These are phyloP conservation scores for Lepidotrigona ventralis DNA, from an alignment of 1,140 invertebrate species.

Conservation along the genomic window DNA sequence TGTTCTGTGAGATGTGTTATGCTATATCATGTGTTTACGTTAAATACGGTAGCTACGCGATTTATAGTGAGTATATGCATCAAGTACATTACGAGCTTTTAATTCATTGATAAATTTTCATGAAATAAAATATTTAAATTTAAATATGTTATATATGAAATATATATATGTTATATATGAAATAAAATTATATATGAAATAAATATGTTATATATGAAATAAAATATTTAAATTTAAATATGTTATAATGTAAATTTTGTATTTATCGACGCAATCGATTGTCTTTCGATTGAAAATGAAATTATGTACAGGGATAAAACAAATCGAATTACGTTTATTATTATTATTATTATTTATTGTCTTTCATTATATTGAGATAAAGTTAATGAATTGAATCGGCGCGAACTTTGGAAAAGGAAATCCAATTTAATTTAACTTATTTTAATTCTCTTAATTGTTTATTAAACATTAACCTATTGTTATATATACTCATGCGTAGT, in stretches of 20 bases:
- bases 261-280: not conserved
- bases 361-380: not conserved
- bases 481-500: not conserved
- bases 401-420: conserved; percentile 8
- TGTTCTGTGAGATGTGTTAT: not conserved
- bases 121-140: not conserved
- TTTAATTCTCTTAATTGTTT: too few relatives aligned
- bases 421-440: not conserved
- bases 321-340: too few relatives aligned
- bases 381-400: conserved; percentile 63
- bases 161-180: too few relatives aligned
- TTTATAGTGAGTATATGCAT: not conserved
- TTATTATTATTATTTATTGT: too few relatives aligned
- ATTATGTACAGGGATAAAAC: not conserved
- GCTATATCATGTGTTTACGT: not conserved
- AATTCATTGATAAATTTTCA: not conserved
- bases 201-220: not conserved
- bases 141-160: too few relatives aligned
- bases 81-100: not conserved
- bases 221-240: not conserved
- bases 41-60: not conserved
- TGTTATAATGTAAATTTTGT: not conserved
- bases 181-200: not conserved
- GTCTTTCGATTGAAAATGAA: not conserved
- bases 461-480: conserved; percentile 39